Evolutionary conservation across 30 jellyfish, hydroid and myxozoan species (phyloP).

Genomic region (Catostylus mosaicus): DNA sequence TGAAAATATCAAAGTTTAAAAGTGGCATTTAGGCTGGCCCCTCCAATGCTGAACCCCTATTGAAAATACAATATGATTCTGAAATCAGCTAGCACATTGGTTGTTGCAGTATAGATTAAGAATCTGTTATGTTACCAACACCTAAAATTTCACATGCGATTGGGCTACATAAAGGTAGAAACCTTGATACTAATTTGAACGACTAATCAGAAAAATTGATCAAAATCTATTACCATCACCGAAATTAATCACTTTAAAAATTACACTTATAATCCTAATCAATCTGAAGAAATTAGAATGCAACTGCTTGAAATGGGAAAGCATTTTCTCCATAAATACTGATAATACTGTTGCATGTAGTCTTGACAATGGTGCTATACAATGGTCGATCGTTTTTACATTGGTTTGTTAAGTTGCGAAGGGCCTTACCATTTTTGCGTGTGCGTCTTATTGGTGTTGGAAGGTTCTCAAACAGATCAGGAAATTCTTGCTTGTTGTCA

Average conservation of each 20-base stretch:
- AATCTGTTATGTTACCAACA: too few species aligned
- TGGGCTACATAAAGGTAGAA: too few species aligned
- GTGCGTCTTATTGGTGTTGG: slow-evolving; percentile 64
- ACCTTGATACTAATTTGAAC: not conserved
- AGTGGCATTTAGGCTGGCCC: too few species aligned
- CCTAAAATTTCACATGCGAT: too few species aligned
- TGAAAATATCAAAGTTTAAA: too few species aligned
- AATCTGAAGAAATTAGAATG: not conserved
- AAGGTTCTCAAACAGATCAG: slow-evolving; percentile 52
- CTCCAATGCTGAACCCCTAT: too few species aligned
- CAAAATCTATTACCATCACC: not conserved
- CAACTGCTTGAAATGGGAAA: slow-evolving; percentile 12
- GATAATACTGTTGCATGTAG: slow-evolving; percentile 70
- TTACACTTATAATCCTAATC: not conserved
- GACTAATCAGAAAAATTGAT: not conserved
- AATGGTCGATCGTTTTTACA: slow-evolving; percentile 43
- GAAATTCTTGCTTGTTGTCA: slow-evolving; percentile 66
- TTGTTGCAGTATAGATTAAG: too few species aligned
- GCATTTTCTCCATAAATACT: slow-evolving; percentile 30
- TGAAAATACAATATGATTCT: too few species aligned
- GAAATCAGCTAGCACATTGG: too few species aligned
- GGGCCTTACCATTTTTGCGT: slow-evolving; percentile 44
- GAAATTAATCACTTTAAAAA: too few species aligned
- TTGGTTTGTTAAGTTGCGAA: not conserved
- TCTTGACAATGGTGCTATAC: slow-evolving; percentile 78